Evolutionary conservation across 2,113 vertebrate species (phyloP).

Genomic region (Oncorhynchus nerka): DNA sequence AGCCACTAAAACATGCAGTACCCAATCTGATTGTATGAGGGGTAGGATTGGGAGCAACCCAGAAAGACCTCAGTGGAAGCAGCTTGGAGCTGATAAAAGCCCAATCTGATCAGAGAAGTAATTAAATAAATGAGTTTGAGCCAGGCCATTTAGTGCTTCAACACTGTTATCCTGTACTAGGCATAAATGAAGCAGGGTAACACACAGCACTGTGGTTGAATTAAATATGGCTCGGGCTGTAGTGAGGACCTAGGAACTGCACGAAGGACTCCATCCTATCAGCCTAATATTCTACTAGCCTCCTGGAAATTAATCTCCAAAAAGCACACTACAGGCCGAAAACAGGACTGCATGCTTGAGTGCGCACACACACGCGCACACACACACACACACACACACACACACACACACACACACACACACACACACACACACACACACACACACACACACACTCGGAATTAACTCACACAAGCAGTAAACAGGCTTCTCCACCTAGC

Average conservation of each 20-base stretch:
- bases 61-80: constrained; percentile 42
- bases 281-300: not conserved
- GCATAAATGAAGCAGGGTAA: not conserved
- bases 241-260: not conserved
- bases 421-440: not conserved
- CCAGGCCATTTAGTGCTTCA: not conserved
- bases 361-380: not conserved
- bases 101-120: constrained; percentile 44
- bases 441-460: not conserved
- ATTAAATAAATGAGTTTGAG: constrained; percentile 56
- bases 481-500: too few species aligned
- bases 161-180: not conserved
- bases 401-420: not conserved
- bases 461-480: too few species aligned
- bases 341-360: not conserved
- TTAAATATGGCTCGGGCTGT: not conserved
- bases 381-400: not conserved
- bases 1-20: not conserved
- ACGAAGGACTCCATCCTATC: not conserved
- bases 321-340: not conserved
- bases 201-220: too few species aligned
- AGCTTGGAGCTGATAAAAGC: constrained; percentile 58
- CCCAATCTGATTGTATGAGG: not conserved
- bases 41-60: not conserved
- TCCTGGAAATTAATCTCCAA: not conserved